A percentile compares a stretch with the other conserved stretches of the same genome.
These are phyloP conservation scores for Scrobipalpa atriplicella DNA, from an alignment of 2,888 invertebrate genomes.

Conservation along the genomic window DNA sequence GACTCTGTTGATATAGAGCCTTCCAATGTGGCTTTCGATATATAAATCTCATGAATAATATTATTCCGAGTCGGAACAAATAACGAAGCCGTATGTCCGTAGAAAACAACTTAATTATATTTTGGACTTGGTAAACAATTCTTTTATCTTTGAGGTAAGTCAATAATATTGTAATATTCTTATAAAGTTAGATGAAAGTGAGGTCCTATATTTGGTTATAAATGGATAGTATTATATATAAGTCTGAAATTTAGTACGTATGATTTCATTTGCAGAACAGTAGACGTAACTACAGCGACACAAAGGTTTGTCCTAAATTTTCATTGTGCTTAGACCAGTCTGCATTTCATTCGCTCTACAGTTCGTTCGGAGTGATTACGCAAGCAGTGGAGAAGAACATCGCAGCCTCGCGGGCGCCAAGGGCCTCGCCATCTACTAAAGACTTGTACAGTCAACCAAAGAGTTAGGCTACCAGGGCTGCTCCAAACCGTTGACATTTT, in stretches of 20 bases:
- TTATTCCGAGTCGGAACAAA: slow-evolving; percentile 26
- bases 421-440: background rate
- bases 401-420: background rate
- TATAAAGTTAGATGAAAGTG: too few relatives aligned
- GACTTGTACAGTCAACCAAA: background rate
- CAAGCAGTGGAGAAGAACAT: slow-evolving; percentile 21
- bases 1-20: slow-evolving; percentile 13
- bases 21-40: background rate
- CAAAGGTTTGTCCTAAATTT: slow-evolving; percentile 3
- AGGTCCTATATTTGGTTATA: too few relatives aligned
- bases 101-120: slow-evolving; percentile 36
- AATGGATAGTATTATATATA: too few relatives aligned
- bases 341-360: background rate
- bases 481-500: too few relatives aligned
- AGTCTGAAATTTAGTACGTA: too few relatives aligned
- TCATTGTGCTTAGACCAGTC: slow-evolving; percentile 1
- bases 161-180: background rate
- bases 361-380: slow-evolving; percentile 26
- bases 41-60: slow-evolving; percentile 35
- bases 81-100: slow-evolving; percentile 11
- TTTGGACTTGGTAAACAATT: slow-evolving; percentile 22
- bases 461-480: too few relatives aligned
- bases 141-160: background rate
- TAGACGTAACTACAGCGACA: background rate
- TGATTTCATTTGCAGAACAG: background rate